A percentile compares a stretch with the other conserved stretches of the same genome.
These are phyloP conservation scores for Pyrrhosoma nymphula DNA, from an alignment of 2,888 invertebrate species.

Conservation along the genomic window DNA sequence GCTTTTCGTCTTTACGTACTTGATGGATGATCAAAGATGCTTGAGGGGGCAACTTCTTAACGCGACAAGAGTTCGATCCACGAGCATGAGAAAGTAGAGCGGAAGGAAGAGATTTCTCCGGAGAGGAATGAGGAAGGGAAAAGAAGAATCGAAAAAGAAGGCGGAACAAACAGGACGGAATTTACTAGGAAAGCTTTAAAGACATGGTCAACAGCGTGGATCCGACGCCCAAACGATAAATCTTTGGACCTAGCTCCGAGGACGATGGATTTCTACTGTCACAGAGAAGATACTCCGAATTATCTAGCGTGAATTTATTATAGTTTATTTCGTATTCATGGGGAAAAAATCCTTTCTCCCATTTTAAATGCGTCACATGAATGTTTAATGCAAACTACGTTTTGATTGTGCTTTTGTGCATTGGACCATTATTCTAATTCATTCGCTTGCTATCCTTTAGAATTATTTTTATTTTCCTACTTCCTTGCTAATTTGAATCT, in stretches of 20 bases:
- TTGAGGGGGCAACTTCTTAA: slow-evolving; percentile 8
- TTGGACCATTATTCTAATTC: not conserved
- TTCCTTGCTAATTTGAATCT: not conserved
- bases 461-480: not conserved
- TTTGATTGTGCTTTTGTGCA: not conserved
- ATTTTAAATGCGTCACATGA: not conserved
- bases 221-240: slow-evolving; percentile 10
- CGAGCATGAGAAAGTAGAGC: not conserved
- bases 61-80: not conserved
- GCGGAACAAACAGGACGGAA: not conserved
- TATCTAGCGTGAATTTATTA: slow-evolving; percentile 5
- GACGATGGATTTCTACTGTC: slow-evolving; percentile 22
- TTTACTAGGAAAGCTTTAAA: slow-evolving; percentile 15
- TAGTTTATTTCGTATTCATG: not conserved
- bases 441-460: not conserved
- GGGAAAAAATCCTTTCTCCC: not conserved
- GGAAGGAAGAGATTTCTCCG: not conserved
- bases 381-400: not conserved
- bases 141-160: not conserved
- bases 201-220: slow-evolving; percentile 30
- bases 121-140: not conserved
- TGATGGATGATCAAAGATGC: slow-evolving; percentile 1
- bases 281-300: not conserved
- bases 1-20: not conserved
- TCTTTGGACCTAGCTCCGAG: not conserved